Evolutionary conservation across 2,113 vertebrate genomes (phyloP).

Genomic region (Acanthochromis polyacanthus): DNA sequence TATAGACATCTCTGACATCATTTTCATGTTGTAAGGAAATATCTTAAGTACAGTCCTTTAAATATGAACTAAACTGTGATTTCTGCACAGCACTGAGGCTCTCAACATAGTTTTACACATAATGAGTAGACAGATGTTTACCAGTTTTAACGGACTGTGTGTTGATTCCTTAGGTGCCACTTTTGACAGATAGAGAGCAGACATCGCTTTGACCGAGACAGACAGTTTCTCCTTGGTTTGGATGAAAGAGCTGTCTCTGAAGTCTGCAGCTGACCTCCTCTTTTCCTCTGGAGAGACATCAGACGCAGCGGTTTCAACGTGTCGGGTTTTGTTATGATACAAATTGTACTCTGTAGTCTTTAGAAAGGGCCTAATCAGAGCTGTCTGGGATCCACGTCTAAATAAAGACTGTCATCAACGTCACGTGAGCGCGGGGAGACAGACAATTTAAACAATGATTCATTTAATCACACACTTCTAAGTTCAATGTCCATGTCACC

Average conservation of each 20-base stretch:
- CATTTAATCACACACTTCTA: background rate
- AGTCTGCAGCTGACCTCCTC: slow-evolving; percentile 71
- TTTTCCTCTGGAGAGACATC: slow-evolving; percentile 77
- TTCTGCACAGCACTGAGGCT: background rate
- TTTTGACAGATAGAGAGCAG: slow-evolving; percentile 84
- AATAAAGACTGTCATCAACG: background rate
- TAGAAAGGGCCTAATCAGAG: background rate
- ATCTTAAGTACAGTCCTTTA: no score
- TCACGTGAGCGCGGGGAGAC: background rate
- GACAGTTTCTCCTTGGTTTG: slow-evolving; percentile 65
- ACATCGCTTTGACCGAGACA: slow-evolving; percentile 83
- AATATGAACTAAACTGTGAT: no score
- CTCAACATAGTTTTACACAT: background rate
- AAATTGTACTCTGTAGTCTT: background rate
- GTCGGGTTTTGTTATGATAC: background rate
- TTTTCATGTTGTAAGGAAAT: background rate
- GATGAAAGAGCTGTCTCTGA: slow-evolving; percentile 66
- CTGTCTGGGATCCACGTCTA: background rate
- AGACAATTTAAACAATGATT: background rate
- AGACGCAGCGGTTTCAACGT: slow-evolving; percentile 2
- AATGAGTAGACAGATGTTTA: slow-evolving; percentile 44
- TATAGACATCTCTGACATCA: background rate
- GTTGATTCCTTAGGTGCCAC: slow-evolving; percentile 63
- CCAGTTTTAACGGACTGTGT: slow-evolving; percentile 61
- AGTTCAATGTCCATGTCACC: background rate